These are phyloP conservation scores for Peribatodes rhomboidaria DNA, from an alignment of 2,888 invertebrate species.

Conservation along the genomic window DNA sequence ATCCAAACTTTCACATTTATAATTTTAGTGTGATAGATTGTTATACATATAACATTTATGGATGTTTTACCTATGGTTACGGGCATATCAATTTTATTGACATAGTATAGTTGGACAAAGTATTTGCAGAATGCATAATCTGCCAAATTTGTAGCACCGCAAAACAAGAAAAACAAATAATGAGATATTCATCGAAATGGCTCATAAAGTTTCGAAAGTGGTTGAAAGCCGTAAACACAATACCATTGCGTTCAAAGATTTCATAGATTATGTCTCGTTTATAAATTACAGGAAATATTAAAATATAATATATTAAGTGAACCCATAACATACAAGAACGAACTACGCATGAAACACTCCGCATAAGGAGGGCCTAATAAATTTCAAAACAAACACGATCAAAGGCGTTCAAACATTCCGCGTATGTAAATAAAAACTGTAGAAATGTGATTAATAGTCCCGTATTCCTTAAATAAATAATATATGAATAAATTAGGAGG, in stretches of 20 bases:
- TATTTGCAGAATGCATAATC: no score
- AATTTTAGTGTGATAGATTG: no score
- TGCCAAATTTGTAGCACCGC: no score
- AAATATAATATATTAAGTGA: constrained; percentile 44
- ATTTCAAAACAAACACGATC: constrained; percentile 75
- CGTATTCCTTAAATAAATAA: constrained; percentile 86
- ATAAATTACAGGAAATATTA: constrained; percentile 44
- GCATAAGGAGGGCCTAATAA: constrained; percentile 70
- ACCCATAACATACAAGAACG: constrained; percentile 48
- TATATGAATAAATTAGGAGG: constrained; percentile 85
- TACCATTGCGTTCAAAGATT: constrained; percentile 27
- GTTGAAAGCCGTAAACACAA: background rate
- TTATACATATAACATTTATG: no score
- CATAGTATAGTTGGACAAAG: no score
- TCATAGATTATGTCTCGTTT: constrained; percentile 38
- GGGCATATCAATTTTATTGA: no score
- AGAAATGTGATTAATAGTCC: constrained; percentile 84
- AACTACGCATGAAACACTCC: constrained; percentile 58
- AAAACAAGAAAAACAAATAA: no score
- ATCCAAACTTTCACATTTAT: no score
- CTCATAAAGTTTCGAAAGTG: background rate
- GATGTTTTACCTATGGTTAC: no score
- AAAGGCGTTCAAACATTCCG: constrained; percentile 74
- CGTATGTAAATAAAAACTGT: constrained; percentile 82
- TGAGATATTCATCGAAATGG: background rate